Evolutionary conservation across 2,113 vertebrate genomes (phyloP), one percentile per base, ranked within the genome.

Genomic region (Triplophysa siluroides): DNA sequence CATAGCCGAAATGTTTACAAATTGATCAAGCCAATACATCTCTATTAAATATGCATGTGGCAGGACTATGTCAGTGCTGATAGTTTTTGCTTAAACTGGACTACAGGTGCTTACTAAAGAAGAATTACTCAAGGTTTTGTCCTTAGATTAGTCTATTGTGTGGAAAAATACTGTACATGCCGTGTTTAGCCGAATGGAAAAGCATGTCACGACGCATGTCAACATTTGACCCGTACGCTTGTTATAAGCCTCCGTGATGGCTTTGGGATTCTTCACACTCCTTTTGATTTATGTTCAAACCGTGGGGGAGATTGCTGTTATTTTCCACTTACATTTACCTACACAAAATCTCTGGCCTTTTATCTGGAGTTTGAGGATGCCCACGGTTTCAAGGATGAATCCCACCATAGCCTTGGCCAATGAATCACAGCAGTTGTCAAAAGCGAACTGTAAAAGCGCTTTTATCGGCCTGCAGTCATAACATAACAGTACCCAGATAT

Each of bases 361-460:
- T 81, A 70, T 71, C 62, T 74, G 14, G 23, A 33, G 38, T 60
- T 14, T 10, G 3, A 66, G 67, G 72, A 43, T 12, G 19, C 9
- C 56, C 29, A 29, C 9, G 2, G 29, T 74, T 54, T 61, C 1
- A n/a, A 58, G 19, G 8, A 45, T 19, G 24, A 69, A 70, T 79
- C 71, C 24, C 65, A n/a, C 16, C 23, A 66, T 38, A 77, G 67
- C 50, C 69, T 80, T 47, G n/a, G 19, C 26, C 62, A 78, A 18
- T 67, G 52, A 77, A 75, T 73, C 61, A 77, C n/a, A 80, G 43
- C 7, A 12, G 18, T 58, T 80, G 43, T 75, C 77, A 71, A n/a
- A 41, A 13, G 26, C 13, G 23, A 52, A 77, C 61, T 77, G 29
- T 69, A 72, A 80, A 67, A 21, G 21, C 10, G 19, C 11, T 21